phyloP scores from a whole-genome alignment of 2,888 invertebrate species.

The Caradrina clavipalpis region DNA sequence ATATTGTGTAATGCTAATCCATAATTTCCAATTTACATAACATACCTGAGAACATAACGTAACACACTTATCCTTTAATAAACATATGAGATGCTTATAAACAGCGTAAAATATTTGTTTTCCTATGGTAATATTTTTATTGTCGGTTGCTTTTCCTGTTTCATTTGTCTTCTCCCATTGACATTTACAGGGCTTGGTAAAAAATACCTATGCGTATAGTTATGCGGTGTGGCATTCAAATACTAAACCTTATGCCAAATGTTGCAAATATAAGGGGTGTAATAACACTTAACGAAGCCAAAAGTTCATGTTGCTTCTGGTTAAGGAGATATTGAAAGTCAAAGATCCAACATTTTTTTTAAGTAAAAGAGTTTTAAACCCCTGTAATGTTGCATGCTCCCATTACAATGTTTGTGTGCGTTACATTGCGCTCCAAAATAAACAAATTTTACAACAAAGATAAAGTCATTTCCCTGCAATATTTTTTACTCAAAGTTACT shows the following conservation, averaged over 20 bases:
- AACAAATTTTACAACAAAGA: too few species aligned
- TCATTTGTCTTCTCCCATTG: constrained; percentile 8
- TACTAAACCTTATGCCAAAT: constrained; percentile 55
- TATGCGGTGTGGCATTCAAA: constrained; percentile 50
- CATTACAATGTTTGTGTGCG: background rate
- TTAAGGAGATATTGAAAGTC: too few species aligned
- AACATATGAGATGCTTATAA: constrained; percentile 14
- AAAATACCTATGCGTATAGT: background rate
- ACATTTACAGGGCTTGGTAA: constrained; percentile 14
- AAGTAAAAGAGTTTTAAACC: too few species aligned
- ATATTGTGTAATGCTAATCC: background rate
- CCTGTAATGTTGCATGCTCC: too few species aligned
- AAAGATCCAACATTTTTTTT: too few species aligned
- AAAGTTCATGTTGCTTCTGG: too few species aligned
- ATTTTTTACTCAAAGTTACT: too few species aligned
- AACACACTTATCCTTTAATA: background rate
- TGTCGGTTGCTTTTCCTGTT: too few species aligned
- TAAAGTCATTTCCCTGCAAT: too few species aligned
- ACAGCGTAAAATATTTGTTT: constrained; percentile 21
- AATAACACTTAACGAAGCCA: too few species aligned
- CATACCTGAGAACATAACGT: background rate
- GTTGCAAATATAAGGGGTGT: constrained; percentile 2
- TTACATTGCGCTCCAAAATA: too few species aligned
- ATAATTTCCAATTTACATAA: constrained; percentile 3
- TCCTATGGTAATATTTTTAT: constrained; percentile 8